Percentiles rank a stretch among this genome's conserved stretches.
phyloP scores from a whole-genome alignment of 2,113 vertebrate genomes.

The Syrmaticus mikado region DNA sequence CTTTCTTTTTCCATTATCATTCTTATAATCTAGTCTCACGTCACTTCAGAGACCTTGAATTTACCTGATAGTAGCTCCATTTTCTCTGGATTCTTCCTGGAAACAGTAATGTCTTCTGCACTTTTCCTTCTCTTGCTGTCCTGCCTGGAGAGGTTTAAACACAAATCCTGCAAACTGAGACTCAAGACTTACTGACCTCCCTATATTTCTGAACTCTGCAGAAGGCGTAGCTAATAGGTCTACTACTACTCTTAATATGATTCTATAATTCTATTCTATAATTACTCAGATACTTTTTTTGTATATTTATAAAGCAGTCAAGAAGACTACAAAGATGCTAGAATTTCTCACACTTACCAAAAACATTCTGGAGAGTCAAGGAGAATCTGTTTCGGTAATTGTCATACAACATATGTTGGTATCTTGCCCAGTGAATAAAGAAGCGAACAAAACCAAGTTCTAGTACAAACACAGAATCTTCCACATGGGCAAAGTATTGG shows the following conservation, averaged over 20 bases:
- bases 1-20: neutral
- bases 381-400: neutral
- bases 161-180: neutral
- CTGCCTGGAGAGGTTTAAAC: neutral
- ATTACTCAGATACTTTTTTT: too few species aligned
- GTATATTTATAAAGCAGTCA: neutral
- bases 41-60: neutral
- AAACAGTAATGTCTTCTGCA: neutral
- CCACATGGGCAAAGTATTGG: neutral
- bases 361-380: neutral
- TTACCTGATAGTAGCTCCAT: neutral
- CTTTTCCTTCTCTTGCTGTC: neutral
- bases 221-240: too few species aligned
- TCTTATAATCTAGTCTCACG: neutral
- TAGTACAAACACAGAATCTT: constrained; percentile 11
- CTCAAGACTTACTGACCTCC: neutral
- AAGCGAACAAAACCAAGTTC: neutral
- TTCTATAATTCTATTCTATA: too few species aligned
- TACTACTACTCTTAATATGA: neutral
- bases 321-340: neutral
- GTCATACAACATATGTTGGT: constrained; percentile 2
- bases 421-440: neutral
- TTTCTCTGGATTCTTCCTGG: neutral
- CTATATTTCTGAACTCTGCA: neutral
- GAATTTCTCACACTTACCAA: neutral